These are phyloP conservation scores for Gopherus evgoodei DNA, from an alignment of 2,113 vertebrate genomes.

Conservation along the genomic window DNA sequence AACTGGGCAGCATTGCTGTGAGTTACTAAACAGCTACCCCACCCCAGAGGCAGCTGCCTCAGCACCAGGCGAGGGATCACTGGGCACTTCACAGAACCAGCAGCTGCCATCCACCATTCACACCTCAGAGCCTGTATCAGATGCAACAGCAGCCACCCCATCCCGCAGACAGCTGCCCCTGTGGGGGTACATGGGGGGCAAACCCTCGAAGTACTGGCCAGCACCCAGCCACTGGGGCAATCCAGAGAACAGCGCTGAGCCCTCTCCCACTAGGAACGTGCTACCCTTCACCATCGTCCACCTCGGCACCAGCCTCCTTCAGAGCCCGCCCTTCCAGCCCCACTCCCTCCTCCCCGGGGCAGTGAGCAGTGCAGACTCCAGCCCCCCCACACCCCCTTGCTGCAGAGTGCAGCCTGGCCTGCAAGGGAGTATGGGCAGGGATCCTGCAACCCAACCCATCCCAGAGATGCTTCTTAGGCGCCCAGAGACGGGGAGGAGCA, in stretches of 20 bases:
- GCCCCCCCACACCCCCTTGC: too few species aligned
- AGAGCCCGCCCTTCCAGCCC: not conserved
- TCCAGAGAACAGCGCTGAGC: not conserved
- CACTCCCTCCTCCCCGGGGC: constrained; percentile 49
- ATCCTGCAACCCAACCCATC: too few species aligned
- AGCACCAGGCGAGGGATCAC: not conserved
- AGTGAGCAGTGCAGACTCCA: not conserved
- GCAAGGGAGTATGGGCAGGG: too few species aligned
- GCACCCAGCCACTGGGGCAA: constrained; percentile 49
- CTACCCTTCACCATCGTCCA: not conserved
- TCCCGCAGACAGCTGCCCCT: not conserved
- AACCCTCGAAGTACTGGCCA: constrained; percentile 10
- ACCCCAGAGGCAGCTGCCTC: constrained; percentile 6
- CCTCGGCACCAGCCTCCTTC: not conserved
- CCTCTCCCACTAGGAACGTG: not conserved
- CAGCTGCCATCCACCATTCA: constrained; percentile 37
- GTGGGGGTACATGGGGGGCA: constrained; percentile 22
- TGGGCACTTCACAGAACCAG: not conserved
- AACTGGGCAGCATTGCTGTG: not conserved
- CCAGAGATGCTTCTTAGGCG: too few species aligned
- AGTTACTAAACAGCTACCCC: not conserved
- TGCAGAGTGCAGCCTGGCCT: too few species aligned
- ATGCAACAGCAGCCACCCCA: not conserved
- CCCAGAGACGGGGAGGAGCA: too few species aligned
- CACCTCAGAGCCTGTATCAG: not conserved